Evolutionary conservation across 2,113 vertebrate species (phyloP), one percentile per base, ranked within the genome.

Genomic region (Grammomys surdaster): DNA sequence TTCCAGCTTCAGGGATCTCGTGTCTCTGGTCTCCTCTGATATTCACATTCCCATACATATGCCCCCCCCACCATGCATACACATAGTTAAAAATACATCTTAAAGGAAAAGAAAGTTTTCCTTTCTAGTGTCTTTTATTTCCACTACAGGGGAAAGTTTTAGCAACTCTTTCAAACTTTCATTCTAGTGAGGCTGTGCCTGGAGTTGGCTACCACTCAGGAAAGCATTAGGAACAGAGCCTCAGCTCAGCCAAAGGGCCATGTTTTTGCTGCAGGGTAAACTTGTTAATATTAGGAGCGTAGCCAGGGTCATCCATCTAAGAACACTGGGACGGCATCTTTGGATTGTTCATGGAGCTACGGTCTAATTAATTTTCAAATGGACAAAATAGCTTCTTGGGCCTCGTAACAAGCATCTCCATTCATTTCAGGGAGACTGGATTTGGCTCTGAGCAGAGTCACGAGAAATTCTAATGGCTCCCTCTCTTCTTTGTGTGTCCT

Each of bases 321-420:
- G 89, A 87, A 84, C 94, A 82, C 51, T 67, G 90, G 91, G 89
- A 96, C 93, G 94, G 82, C 91, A 17, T 96, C 84, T 93, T 92
- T 85, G 0, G 67, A 87, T 95, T 96, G 95, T 95, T 97, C 97
- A 91, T 91, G 92, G 85, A 96, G 93, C 95, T 96, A 95, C 3
- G 95, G 94, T 97, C 93, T 97, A 97, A 98, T 97, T 97, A 97
- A 98, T 97, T 98, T 98, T 95, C 95, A 97, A 97, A 96, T 73
- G 95, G 97, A 97, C 97, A 97, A 96, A 97, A 84, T 97, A 95
- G 95, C 65, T 98, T 95, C 93, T 96, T 80, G 89, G 91, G 96
- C 95, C 94, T 76, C 22, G 54, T 90, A 96, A 97, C 97, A 97
- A 96, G 96, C 92, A 90, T 96, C 94, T 96, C 95, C 97, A 95